Evolutionary conservation across 2,888 invertebrate species (phyloP), one percentile per base, ranked within the genome.

Genomic region (Amphipoea oculea): DNA sequence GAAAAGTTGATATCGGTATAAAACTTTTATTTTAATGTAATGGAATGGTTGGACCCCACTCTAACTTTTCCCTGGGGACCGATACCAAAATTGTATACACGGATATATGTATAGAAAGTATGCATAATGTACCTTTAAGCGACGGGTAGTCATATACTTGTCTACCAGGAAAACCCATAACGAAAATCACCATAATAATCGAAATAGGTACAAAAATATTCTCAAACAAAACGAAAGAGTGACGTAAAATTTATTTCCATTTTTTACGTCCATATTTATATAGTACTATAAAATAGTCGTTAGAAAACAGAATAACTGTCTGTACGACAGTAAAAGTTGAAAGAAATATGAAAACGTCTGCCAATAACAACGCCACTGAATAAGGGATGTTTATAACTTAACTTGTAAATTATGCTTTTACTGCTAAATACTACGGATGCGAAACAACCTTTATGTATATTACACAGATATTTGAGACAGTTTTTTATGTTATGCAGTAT

Each of bases 321-420:
- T 79, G 77, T 71, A 57, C 76, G 78, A 83, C 83, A 89, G 80
- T 87, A 87, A 88, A 89, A 86, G 68, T 78, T 71, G 70, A 79
- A 86, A 84, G 83, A 87, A 89, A 88, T 88, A 89, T 85, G 82
- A 81, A 87, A 90, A 82, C 86, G 87, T 86, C 84, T 90, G 86
- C 87, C 83, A 86, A 90, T 88, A 89, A 85, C 78, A 75, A 83
- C 82, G 60, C 82, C 82, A 23, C 60, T 85, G 85, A 83, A 86
- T 83, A 84, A 81, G 74, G 82, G 72, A 90, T 86, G 83, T 85
- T 85, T 86, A 90, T 84, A 79, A 81, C 74, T 73, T 23, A 80
- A 88, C 76, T 89, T 88, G 82, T 85, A 83, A 86, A 83, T 76
- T 45, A 81, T 83, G 81, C 78, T 87, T 81, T 85, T 85, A 85